Evolutionary conservation across 2,113 vertebrate species (phyloP), one percentile per base, ranked within the genome.

Genomic region (Tamias sibiricus): DNA sequence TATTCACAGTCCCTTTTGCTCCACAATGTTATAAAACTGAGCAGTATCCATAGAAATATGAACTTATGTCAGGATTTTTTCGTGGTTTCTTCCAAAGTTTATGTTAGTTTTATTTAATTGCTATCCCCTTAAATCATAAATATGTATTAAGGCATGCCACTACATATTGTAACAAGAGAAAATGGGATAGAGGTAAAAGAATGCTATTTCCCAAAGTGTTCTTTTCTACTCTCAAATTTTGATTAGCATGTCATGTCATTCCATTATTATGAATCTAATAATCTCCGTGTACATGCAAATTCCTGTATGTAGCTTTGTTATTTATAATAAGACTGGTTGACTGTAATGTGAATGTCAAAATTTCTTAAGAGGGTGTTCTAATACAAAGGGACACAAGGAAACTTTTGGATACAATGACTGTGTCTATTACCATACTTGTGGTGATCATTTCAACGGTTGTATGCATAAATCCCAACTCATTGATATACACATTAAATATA

Each of bases 101-200:
- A 64, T 49, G 44, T 85, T 79, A 64, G 44, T 52, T 80, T 81
- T 64, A 68, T 90, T 66, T 93, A 54, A 85, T 68, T 96, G 22
- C 2, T 94, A 11, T 59, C 12, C 13, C 42, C 75, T 57, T 68
- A 68, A 90, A 80, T 74, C 24, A 68, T 37, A 32, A 30, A 47
- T 75, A 59, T 35, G n/a, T 20, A 59, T 59, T 95, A 47, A 49
- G 49, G 14, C 89, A 81, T 40, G 37, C 75, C 37, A 80, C 19
- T 52, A 24, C n/a, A 17, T 89, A 79, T 77, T 72, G 17, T 57
- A 80, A 62, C 28, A 85, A 85, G 57, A 64, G 44, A 85, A 85
- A 90, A 54, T 85, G 59, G 64, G 32, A 66, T 64, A 59, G 17
- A 35, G 44, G 6, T 57, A 47, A 80, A 81, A 10, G 22, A 95